phyloP scores from a whole-genome alignment of 2,113 vertebrate species.

The Sialia sialis region DNA sequence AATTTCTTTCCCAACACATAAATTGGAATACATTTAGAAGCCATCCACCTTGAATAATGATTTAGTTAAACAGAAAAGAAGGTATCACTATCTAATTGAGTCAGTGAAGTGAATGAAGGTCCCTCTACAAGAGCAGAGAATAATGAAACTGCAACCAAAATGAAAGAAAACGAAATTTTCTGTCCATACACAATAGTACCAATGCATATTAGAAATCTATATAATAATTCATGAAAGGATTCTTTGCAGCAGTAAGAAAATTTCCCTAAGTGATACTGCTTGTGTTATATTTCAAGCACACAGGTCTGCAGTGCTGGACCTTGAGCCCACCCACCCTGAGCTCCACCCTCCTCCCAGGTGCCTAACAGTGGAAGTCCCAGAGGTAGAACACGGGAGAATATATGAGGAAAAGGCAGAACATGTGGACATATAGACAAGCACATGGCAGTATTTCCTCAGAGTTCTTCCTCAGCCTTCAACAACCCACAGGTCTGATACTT shows the following conservation, averaged over 20 bases:
- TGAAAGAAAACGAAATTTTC: not conserved
- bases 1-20: not conserved
- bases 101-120: not conserved
- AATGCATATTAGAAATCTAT: not conserved
- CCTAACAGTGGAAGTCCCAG: fast-evolving
- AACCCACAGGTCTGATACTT: not conserved
- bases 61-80: not conserved
- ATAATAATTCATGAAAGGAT: not conserved
- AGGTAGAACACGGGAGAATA: not conserved
- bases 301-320: not conserved
- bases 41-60: not conserved
- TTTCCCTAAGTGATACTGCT: not conserved
- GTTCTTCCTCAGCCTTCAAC: not conserved
- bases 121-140: not conserved
- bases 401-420: not conserved
- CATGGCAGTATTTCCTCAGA: not conserved
- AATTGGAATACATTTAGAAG: not conserved
- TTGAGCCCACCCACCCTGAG: not conserved
- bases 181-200: not conserved
- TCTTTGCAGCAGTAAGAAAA: not conserved
- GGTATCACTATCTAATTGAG: not conserved
- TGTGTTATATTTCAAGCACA: not conserved
- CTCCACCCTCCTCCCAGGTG: not conserved
- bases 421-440: not conserved
- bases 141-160: not conserved